Evolutionary conservation across 2,113 vertebrate species (phyloP), one percentile per base, ranked within the genome.

Genomic region (Trinectes maculatus): DNA sequence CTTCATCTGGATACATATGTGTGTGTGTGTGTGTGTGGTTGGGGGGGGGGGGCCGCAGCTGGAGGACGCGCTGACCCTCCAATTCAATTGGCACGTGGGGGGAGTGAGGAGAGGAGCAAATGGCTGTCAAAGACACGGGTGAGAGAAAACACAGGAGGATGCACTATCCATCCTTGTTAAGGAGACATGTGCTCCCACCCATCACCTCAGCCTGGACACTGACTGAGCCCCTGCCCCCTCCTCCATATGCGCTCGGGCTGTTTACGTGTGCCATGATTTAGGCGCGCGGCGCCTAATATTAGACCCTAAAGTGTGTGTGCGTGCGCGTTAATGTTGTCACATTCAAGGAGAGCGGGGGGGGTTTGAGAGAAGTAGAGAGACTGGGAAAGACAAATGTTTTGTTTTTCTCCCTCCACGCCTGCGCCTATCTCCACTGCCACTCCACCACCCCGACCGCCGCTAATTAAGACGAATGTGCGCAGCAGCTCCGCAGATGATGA

Each of bases 391-490:
- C 62, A 60, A 31, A 59, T 78, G 55, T 65, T 58, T 22, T 56
- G 8, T 55, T 60, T 54, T 46, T 24, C 11, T 26, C 58, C 21
- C 39, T 47, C 51, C 48, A 49, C 63, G 46, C 56, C 22, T 63
- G 16, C 51, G 48, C 40, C 16, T 42, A 6, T 66, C 72, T 67
- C 74, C 69, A 83, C 83, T 74, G 62, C 71, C 59, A n/a, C n/a
- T n/a, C n/a, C n/a, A n/a, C n/a, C 55, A 70, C 46, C 67, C 33
- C 24, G 33, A 21, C 29, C 39, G 61, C 42, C 53, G 71, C 34
- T 84, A 85, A 89, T 86, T 84, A 67, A 89, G 86, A 89, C 76
- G 69, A 85, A 90, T 87, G 83, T 51, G 85, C 81, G 67, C 63
- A 46, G 74, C 80, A 22, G 78, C 68, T 83, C 67, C 59, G 52